Base-by-base conservation (phyloP, 2,113 vertebrate genomes). In the Sinosuthora webbiana region DNA sequence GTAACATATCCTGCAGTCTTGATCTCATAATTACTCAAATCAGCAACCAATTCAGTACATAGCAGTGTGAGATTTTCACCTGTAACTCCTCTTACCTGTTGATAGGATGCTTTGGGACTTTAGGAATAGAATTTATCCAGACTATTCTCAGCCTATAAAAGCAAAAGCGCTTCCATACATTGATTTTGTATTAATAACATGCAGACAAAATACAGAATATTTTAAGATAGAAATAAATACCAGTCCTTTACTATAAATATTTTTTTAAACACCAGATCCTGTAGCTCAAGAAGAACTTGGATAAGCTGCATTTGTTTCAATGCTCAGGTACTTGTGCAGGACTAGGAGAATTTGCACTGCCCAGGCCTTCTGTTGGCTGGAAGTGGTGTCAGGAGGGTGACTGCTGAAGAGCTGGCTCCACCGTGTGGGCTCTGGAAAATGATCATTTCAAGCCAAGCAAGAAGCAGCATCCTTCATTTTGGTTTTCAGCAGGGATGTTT, bases 391-490 rank as follows among this genome's bases (percentile, higher is more conserved):
- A 55, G 60, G 35, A 78, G 24, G 5, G 22, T 30, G 47, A 31
- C 57, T 56, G 60, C 1, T 83, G 90, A 92, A 84, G 76, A 89
- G 45, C 77, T 89, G 93, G 95, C 95, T 95, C 95, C 96, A 94
- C 90, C 92, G 1, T 63, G 92, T 96, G 95, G 94, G 17, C 52
- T 69, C 3, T 22, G 28, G 19, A 69, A 69, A 91, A 65, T 37
- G 35, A 88, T 63, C 71, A 53, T 39, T 33, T 3, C 27, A 41
- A 59, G 8, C 9, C 33, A 31, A 33, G 42, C 13, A 69, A 35
- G 53, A 68, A 62, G 28, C 3, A 44, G 11, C 39, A 35, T 35
- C 39, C 50, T 56, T 64, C 42, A 6, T 45, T 44, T 62, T 6
- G 25, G 28, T 55, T 79, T 82, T 64, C 57, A 52, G 35, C 47